These are phyloP conservation scores for Sinocyclocheilus grahami DNA, from an alignment of 2,113 vertebrate genomes.

Conservation along the genomic window DNA sequence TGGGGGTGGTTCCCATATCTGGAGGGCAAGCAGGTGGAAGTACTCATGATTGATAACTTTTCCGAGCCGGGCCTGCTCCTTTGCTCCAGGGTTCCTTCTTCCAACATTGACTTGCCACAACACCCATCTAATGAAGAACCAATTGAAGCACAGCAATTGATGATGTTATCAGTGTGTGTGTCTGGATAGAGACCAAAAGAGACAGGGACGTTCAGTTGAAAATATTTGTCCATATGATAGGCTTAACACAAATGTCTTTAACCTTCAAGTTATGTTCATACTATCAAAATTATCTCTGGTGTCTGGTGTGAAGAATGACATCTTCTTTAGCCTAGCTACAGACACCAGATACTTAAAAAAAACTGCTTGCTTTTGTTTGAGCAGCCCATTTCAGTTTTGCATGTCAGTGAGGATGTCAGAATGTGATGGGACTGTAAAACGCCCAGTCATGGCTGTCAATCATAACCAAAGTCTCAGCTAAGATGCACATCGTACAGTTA, in stretches of 20 bases:
- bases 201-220: background rate
- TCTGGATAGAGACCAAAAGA: background rate
- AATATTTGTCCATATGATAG: background rate
- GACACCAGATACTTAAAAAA: background rate
- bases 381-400: slow-evolving; percentile 3
- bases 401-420: background rate
- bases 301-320: background rate
- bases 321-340: background rate
- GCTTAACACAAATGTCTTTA: background rate
- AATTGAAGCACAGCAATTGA: slow-evolving; percentile 3
- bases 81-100: too few species aligned
- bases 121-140: background rate
- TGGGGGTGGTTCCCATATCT: too few species aligned
- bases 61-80: too few species aligned
- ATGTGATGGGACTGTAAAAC: slow-evolving; percentile 8
- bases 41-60: too few species aligned
- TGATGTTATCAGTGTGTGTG: background rate
- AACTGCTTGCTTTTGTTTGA: background rate
- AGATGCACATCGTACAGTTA: background rate
- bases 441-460: background rate
- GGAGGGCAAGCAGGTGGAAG: too few species aligned
- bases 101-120: too few species aligned
- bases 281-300: background rate
- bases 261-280: background rate
- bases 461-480: background rate